Evolutionary conservation across 2,113 vertebrate species (phyloP), one percentile per base, ranked within the genome.

Genomic region (Cavia porcellus): DNA sequence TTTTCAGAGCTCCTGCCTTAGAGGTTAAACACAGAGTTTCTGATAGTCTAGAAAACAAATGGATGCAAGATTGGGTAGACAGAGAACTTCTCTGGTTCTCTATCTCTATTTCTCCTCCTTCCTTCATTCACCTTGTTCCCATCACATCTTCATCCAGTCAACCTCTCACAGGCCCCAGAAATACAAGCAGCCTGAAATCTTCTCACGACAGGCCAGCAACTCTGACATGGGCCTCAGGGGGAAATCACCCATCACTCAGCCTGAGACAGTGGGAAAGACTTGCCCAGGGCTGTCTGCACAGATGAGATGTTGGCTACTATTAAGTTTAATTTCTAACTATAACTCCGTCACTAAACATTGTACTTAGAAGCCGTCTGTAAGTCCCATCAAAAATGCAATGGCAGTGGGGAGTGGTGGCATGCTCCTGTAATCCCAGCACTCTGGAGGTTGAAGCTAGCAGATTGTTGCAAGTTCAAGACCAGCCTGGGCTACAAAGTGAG

Each of bases 191-290:
- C 28, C 68, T 32, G 75, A 70, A 70, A 15, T 50, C 22, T 38
- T 20, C 28, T 55, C 7, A 6, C 0, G 0, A 4, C 12, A 5
- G 9, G 19, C 45, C 9, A 0, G 38, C 3, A 14, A 28, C 1
- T 15, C 62, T 30, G 22, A 22, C 15, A 30, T 45, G 5, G 3
- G 42, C 7, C 32, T 32, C 64, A 32, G 32, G 19, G 45, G 13
- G 10, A 24, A 55, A 24, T 10, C 25, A 0, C 35, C 8, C 1
- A 0, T 42, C 19, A 38, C 42, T 42, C 32, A 8, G 25, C 38
- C 42, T 11, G 45, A 82, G 75, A 7, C 3, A 4, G 22, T 3
- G 2, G 22, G 4, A 24, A 84, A 25, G 19, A 7, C 12, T 55
- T 64, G 35, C 59, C 66, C 47, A 13, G 30, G 28, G 9, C 38